These are phyloP conservation scores for Menidia menidia DNA, from an alignment of 2,797 vertebrate species.

Conservation along the genomic window DNA sequence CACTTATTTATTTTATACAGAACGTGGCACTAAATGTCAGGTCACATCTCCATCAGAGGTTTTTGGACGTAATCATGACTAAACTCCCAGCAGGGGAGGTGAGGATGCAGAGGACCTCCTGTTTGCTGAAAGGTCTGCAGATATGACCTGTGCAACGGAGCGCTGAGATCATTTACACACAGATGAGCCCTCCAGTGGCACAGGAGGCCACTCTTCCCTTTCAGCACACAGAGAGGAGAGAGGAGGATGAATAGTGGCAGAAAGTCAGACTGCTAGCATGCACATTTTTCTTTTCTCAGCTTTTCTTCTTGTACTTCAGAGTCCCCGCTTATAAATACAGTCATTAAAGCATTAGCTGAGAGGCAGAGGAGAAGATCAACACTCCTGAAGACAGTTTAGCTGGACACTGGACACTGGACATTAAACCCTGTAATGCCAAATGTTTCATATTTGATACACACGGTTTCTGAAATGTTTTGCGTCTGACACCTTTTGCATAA, in stretches of 20 bases:
- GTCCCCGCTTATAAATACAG: background rate
- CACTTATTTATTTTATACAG: conserved; percentile 23
- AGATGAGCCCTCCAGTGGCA: conserved; percentile 64
- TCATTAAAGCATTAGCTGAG: no score
- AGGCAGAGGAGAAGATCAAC: no score
- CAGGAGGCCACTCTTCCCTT: conserved; percentile 67
- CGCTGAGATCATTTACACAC: conserved; percentile 70
- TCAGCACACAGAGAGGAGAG: conserved; percentile 66
- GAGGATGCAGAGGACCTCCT: conserved; percentile 68
- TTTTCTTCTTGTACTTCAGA: background rate
- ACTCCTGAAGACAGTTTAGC: no score
- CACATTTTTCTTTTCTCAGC: conserved; percentile 47
- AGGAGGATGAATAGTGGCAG: conserved; percentile 64
- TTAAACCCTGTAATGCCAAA: no score
- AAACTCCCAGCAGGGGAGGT: conserved; percentile 66
- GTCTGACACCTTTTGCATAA: no score
- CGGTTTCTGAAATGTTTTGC: no score
- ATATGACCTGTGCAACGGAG: conserved; percentile 65
- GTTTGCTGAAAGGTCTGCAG: conserved; percentile 55
- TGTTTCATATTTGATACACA: no score
- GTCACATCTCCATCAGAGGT: conserved; percentile 66
- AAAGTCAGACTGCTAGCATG: conserved; percentile 59
- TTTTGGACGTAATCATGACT: conserved; percentile 54
- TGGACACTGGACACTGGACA: no score
- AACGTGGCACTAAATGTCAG: conserved; percentile 50